Percentiles rank a stretch among this genome's conserved stretches.
phyloP scores from a whole-genome alignment of 53 echinoderm and acorn worm genomes.

The Apostichopus leukothele region DNA sequence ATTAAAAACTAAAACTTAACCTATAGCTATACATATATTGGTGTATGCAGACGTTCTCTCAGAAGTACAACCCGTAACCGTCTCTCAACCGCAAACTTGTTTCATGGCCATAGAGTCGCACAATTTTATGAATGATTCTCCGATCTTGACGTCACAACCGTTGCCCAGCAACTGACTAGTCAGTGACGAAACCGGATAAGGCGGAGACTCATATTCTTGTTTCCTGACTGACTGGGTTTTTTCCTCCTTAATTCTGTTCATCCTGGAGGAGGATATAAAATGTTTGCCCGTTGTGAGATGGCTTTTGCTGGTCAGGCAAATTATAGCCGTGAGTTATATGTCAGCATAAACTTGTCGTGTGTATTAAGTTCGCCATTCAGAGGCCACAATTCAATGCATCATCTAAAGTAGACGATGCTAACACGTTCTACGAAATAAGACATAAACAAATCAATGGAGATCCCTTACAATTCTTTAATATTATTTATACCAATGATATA shows the following conservation, averaged over 20 bases:
- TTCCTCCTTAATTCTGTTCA: constrained; percentile 31
- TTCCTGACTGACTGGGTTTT: constrained; percentile 25
- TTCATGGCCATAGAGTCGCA: background rate
- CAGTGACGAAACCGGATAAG: constrained; percentile 79
- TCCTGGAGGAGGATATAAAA: constrained; percentile 36
- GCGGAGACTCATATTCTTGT: constrained; percentile 61
- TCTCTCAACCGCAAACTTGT: constrained; percentile 10
- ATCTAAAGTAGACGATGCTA: background rate
- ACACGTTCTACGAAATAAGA: no score
- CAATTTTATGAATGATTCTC: constrained; percentile 96
- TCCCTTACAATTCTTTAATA: no score
- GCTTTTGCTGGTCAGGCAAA: constrained; percentile 14
- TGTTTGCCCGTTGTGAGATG: constrained; percentile 27
- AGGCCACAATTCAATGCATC: background rate
- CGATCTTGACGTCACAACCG: constrained; percentile 73
- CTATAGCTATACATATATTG: no score
- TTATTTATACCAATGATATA: no score
- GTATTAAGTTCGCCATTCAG: background rate
- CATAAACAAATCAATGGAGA: no score
- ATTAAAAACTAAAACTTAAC: no score
- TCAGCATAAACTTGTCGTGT: constrained; percentile 6
- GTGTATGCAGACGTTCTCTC: background rate
- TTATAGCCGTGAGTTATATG: background rate
- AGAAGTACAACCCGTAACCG: background rate
- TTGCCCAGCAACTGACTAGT: constrained; percentile 70